Evolutionary conservation across 2,888 invertebrate species (phyloP), one percentile per base, ranked within the genome.

Genomic region (Dryocosmus kuriphilus): DNA sequence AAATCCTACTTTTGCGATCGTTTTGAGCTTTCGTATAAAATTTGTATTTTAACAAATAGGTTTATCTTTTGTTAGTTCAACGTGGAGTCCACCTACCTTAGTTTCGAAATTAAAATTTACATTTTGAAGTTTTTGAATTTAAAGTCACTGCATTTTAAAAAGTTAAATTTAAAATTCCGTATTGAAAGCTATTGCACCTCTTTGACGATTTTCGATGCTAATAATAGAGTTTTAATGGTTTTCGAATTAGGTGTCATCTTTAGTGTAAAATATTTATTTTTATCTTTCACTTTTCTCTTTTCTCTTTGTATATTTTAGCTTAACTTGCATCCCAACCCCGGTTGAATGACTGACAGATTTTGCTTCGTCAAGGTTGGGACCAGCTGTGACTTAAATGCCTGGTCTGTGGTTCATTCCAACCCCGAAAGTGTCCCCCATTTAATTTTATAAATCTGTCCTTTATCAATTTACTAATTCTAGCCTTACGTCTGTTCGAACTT

Each of bases 331-430:
- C 24, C 41, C 46, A 71, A 32, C 30, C 71, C 71, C 71, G 55
- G n/a, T 27, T 51, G 46, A 30, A 51, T 51, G 51, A 51, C 71
- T 71, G 71, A 71, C 51, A 71, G 71, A 71, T 71, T 71, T 51
- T 51, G 27, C 55, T 71, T 51, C 71, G 51, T 51, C 71, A 71
- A 71, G 51, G 30, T 30, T 71, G 71, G 71, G 51, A 71, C 51
- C 71, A 71, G 46, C 71, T 71, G 71, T 51, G 71, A 46, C 71
- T 71, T 71, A 51, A 71, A 71, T 71, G 51, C 71, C 51, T 71
- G 51, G 41, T 46, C 46, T 67, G 71, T 7, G 71, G 71, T 51
- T 51, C 46, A 71, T 51, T 71, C n/a, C 67, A 71, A 27, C 71
- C 71, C 71, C 24, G n/a, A 30, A 71, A 41, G 11, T 71, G 38